Conservation (phyloP, 2,888 invertebrate genomes). For the Himalopsyche anomala region DNA sequence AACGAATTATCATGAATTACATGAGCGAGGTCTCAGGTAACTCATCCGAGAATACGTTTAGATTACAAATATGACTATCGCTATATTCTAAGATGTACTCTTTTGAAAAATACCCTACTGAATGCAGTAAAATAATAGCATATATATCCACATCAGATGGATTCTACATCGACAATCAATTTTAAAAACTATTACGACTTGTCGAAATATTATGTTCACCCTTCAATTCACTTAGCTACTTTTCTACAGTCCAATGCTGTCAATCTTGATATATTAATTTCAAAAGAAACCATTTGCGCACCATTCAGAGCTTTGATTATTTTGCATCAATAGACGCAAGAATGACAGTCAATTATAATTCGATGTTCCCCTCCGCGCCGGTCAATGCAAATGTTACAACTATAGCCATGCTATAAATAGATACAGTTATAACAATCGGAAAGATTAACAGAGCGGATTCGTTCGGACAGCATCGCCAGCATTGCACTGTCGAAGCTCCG, state of each 20-base stretch:
- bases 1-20: background rate
- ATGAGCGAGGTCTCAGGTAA: background rate
- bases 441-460: background rate
- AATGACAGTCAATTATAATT: no score
- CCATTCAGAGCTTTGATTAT: no score
- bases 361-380: no score
- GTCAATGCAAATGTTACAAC: background rate
- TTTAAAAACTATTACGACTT: conserved; percentile 9
- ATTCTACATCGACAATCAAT: background rate
- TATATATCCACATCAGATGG: conserved; percentile 15
- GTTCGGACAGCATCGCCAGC: background rate
- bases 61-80: conserved; percentile 32
- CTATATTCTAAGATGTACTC: conserved; percentile 53
- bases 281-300: background rate
- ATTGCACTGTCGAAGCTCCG: background rate
- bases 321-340: no score
- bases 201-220: conserved; percentile 2
- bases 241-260: background rate
- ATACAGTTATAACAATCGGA: background rate
- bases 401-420: conserved; percentile 7
- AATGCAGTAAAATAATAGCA: conserved; percentile 19
- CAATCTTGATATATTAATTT: background rate
- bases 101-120: conserved; percentile 50
- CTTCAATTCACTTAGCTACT: background rate
- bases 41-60: background rate